A percentile compares a stretch with the other conserved stretches of the same genome.
phyloP scores from a whole-genome alignment of 2,113 vertebrate genomes.

The Anolis sagrei region DNA sequence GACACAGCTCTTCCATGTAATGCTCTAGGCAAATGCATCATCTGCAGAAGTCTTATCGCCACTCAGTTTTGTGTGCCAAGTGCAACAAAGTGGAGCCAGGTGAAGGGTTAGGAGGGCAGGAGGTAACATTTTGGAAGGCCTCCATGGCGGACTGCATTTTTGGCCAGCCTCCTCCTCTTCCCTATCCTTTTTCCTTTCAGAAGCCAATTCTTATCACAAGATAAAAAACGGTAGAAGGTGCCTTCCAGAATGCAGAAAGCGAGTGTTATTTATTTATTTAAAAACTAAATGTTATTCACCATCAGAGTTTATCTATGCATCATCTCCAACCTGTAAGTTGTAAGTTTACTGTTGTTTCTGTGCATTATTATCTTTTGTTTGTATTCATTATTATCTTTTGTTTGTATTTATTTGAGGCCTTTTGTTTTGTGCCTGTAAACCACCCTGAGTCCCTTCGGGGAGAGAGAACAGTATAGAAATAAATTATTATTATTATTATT shows the following conservation, averaged over 20 bases:
- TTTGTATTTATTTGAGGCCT: too few species aligned
- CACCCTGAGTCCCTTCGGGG: too few species aligned
- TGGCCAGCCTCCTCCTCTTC: not conserved
- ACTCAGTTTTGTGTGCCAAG: fast-evolving
- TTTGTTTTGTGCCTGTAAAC: too few species aligned
- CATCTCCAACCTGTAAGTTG: too few species aligned
- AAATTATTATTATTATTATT: too few species aligned
- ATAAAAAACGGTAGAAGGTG: not conserved
- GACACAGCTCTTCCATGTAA: not conserved
- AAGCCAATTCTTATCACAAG: not conserved
- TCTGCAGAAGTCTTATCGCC: not conserved
- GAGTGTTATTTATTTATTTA: not conserved
- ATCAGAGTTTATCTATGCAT: fast-evolving
- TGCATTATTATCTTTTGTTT: too few species aligned
- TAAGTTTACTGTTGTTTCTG: too few species aligned
- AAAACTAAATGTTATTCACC: not conserved
- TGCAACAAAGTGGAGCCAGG: not conserved
- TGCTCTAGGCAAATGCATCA: not conserved
- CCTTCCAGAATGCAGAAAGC: not conserved
- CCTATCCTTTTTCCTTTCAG: not conserved
- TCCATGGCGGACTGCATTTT: not conserved
- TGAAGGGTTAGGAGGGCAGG: fast-evolving
- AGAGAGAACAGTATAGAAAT: too few species aligned
- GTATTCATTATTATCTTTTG: too few species aligned
- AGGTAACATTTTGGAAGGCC: not conserved